phyloP scores from a whole-genome alignment of 2,888 invertebrate genomes.

The Gerris lacustris region DNA sequence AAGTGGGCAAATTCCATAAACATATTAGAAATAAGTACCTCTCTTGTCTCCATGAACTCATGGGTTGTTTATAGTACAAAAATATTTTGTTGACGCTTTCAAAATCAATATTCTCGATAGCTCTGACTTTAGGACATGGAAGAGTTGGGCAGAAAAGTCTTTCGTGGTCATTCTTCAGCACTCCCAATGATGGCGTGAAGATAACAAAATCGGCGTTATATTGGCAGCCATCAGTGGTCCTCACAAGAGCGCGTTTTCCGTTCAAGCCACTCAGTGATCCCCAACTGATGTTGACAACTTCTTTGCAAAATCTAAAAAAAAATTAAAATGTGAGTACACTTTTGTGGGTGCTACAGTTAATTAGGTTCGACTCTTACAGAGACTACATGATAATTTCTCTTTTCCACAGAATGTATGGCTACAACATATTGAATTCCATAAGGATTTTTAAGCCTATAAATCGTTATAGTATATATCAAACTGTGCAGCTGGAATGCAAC shows the following conservation, averaged over 20 bases:
- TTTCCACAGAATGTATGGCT: too few species aligned
- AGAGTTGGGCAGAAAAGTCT: not conserved
- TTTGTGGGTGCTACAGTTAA: too few species aligned
- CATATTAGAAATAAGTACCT: not conserved
- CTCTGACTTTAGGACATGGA: not conserved
- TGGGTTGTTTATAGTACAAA: not conserved
- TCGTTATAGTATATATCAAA: too few species aligned
- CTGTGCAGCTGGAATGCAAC: too few species aligned
- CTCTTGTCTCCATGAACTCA: not conserved
- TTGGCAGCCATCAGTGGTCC: not conserved
- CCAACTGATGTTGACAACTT: slow-evolving; percentile 2
- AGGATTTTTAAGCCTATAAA: too few species aligned
- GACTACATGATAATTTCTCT: too few species aligned
- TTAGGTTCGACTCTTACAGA: too few species aligned
- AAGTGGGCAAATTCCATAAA: too few species aligned
- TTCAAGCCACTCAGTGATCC: not conserved
- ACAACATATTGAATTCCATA: too few species aligned
- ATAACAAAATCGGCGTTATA: not conserved
- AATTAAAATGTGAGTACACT: too few species aligned
- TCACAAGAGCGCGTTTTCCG: not conserved
- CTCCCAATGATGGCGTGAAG: not conserved
- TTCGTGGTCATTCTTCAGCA: not conserved
- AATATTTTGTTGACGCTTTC: not conserved
- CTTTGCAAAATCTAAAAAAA: not conserved
- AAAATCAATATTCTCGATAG: not conserved